Percentiles rank a stretch among this genome's conserved stretches.
Conservation (phyloP, 2,113 vertebrate genomes). For the Myodes glareolus region DNA sequence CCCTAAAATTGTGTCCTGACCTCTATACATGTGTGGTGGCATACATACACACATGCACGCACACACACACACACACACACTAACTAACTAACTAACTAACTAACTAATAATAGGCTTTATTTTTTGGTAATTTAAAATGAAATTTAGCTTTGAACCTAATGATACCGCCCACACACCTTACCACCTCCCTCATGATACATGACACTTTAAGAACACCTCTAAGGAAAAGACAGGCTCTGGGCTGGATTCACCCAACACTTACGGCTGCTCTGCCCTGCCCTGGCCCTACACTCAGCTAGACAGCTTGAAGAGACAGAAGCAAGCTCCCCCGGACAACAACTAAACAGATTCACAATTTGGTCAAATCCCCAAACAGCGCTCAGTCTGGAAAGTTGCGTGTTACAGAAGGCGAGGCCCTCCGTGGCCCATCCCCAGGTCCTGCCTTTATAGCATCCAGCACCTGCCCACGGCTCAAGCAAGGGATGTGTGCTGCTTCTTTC, state of each 20-base stretch:
- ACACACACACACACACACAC: not conserved
- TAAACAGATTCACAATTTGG: not conserved
- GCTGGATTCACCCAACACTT: not conserved
- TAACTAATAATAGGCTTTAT: not conserved
- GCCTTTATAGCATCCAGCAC: not conserved
- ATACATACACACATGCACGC: not conserved
- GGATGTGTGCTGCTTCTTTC: not conserved
- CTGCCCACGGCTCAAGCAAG: not conserved
- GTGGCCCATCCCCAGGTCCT: too few species aligned
- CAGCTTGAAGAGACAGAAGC: rapidly evolving
- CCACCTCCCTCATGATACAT: not conserved
- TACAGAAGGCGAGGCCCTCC: not conserved
- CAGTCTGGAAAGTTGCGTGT: not conserved
- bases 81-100: too few species aligned
- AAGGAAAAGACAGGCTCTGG: not conserved
- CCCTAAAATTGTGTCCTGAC: not conserved
- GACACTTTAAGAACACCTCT: not conserved
- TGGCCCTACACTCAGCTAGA: rapidly evolving
- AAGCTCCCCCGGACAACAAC: rapidly evolving
- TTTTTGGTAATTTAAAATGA: not conserved
- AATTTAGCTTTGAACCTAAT: not conserved
- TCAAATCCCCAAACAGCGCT: too few species aligned
- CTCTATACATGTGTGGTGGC: not conserved
- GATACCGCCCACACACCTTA: not conserved
- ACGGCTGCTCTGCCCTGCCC: not conserved